Conservation (phyloP, 1,140 invertebrate species). For the Chironomus striatipennis region DNA sequence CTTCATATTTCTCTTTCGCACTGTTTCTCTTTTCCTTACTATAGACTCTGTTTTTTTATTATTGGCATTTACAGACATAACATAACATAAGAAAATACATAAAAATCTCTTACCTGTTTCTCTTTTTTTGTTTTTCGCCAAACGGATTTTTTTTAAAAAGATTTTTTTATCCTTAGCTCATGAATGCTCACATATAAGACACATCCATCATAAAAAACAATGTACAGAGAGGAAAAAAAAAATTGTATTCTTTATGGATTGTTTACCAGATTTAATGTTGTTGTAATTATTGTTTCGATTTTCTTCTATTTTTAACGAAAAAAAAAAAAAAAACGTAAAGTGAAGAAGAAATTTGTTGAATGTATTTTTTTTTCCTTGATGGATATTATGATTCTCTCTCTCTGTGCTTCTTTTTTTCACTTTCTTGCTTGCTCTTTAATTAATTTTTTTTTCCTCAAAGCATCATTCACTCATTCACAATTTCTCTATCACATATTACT, state of each 20-base stretch:
- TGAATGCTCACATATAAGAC: not conserved
- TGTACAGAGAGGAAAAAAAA: not conserved
- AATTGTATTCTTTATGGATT: constrained; percentile 20
- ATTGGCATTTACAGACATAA: not conserved
- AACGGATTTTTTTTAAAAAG: not conserved
- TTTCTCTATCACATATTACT: not conserved
- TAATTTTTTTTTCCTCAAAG: not conserved
- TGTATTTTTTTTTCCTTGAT: not conserved
- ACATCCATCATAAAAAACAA: constrained; percentile 12
- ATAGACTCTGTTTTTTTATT: too few relatives aligned
- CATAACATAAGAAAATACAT: not conserved
- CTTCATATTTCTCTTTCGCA: too few relatives aligned
- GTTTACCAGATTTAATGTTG: constrained; percentile 20
- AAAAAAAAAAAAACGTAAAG: not conserved
- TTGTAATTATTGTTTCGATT: constrained; percentile 11
- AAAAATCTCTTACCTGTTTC: not conserved
- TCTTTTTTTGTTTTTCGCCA: not conserved
- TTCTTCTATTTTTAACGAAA: constrained; percentile 22
- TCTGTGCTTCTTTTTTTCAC: not conserved
- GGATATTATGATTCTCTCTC: too few relatives aligned
- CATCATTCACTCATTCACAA: not conserved
- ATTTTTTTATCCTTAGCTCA: constrained; percentile 5
- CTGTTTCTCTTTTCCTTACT: not conserved
- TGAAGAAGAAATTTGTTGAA: not conserved
- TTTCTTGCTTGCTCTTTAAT: not conserved